A percentile compares a stretch with the other conserved stretches of the same genome.
Evolutionary conservation across 1,140 invertebrate genomes (phyloP).

Genomic region (Drosophila takahashii): DNA sequence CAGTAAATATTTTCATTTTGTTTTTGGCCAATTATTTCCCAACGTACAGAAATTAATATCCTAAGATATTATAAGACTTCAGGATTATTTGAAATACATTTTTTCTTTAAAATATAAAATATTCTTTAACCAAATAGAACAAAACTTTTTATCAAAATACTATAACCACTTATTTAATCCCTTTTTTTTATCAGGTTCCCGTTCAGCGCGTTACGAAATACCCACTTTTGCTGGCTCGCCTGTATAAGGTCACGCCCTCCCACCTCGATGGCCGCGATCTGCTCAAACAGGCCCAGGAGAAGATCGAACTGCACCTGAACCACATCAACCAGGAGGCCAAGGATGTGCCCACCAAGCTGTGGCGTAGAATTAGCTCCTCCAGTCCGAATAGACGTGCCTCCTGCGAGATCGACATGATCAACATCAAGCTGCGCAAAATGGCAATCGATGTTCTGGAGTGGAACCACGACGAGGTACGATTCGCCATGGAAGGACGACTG

Average conservation of each 20-base stretch:
- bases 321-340: slow-evolving; percentile 98
- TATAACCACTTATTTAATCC: neutral
- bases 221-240: slow-evolving; percentile 94
- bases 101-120: too few species aligned
- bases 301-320: slow-evolving; percentile 96
- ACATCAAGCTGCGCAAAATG: slow-evolving; percentile 95
- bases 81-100: too few species aligned
- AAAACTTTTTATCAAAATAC: too few species aligned
- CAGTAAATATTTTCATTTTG: too few species aligned
- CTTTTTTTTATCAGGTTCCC: slow-evolving; percentile 88
- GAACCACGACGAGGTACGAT: slow-evolving; percentile 95
- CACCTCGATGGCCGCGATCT: slow-evolving; percentile 91
- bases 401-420: slow-evolving; percentile 93
- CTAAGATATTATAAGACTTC: too few species aligned
- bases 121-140: too few species aligned
- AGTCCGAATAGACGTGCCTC: slow-evolving; percentile 89
- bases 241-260: slow-evolving; percentile 95
- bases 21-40: too few species aligned
- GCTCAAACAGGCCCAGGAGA: slow-evolving; percentile 93
- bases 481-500: slow-evolving; percentile 94
- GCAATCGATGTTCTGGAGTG: slow-evolving; percentile 96
- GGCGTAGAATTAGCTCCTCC: slow-evolving; percentile 94
- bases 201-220: slow-evolving; percentile 97
- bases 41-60: too few species aligned
- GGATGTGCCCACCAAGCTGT: slow-evolving; percentile 95